Conservation (phyloP, 2,113 vertebrate species). For the Lampris incognitus region DNA sequence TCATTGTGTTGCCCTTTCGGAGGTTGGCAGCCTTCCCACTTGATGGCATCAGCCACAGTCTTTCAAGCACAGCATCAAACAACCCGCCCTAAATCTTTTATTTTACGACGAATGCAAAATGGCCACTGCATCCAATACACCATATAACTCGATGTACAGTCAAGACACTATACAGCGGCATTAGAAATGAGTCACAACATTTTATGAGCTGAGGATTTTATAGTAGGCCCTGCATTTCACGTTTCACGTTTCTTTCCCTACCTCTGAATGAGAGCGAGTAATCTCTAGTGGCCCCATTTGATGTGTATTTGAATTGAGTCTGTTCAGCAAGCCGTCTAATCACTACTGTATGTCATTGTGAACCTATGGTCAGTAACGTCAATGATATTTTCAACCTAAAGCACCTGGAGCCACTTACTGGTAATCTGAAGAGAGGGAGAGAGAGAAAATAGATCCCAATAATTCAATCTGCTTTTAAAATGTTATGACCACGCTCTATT, state of each 20-base stretch:
- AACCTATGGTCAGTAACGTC: conserved; percentile 25
- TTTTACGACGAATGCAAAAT: background rate
- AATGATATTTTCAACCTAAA: conserved; percentile 26
- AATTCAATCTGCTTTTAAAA: conserved; percentile 35
- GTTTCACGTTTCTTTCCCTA: background rate
- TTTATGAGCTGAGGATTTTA: conserved; percentile 29
- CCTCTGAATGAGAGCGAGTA: conserved; percentile 14
- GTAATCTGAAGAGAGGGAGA: conserved; percentile 26
- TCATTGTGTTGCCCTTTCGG: conserved; percentile 47
- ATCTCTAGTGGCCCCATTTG: conserved; percentile 1
- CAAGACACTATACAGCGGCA: background rate
- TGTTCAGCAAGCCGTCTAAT: conserved; percentile 8
- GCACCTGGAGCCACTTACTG: conserved; percentile 61
- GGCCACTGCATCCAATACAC: background rate
- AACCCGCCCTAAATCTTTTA: conserved; percentile 15
- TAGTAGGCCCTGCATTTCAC: conserved; percentile 3
- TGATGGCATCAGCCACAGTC: conserved; percentile 27
- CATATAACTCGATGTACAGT: conserved; percentile 4
- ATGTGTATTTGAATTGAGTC: conserved; percentile 1
- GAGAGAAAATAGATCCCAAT: conserved; percentile 27
- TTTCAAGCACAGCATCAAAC: conserved; percentile 6
- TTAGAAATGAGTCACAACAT: conserved; percentile 11
- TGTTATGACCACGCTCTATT: background rate
- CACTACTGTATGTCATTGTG: conserved; percentile 34
- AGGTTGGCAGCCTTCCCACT: conserved; percentile 38